Conservation (phyloP, 2,888 invertebrate genomes). For the Neoscelio sp. region DNA sequence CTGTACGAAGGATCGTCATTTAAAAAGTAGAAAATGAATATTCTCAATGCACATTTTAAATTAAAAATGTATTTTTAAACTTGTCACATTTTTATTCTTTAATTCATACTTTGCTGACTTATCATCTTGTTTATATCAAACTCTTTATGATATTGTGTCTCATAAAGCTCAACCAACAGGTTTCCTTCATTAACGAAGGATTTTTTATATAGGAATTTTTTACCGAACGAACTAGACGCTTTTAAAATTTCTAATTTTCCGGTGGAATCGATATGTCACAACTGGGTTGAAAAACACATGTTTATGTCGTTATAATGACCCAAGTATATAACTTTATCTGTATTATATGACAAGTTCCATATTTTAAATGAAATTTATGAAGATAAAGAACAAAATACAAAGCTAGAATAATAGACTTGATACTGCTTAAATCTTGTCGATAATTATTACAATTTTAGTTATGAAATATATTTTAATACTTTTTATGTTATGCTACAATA, state of each 20-base stretch:
- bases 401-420: too few relatives aligned
- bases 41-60: too few relatives aligned
- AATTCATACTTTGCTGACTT: too few relatives aligned
- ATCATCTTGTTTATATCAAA: too few relatives aligned
- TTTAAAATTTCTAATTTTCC: constrained; percentile 73
- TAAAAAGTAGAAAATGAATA: too few relatives aligned
- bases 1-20: background rate
- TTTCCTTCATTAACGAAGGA: constrained; percentile 25
- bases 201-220: constrained; percentile 40
- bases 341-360: constrained; percentile 17
- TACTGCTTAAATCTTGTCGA: too few relatives aligned
- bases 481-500: too few relatives aligned
- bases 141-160: too few relatives aligned
- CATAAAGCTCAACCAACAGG: background rate
- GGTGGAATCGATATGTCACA: constrained; percentile 59
- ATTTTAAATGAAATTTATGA: constrained; percentile 15
- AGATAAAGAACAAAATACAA: background rate
- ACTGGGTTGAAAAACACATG: constrained; percentile 18
- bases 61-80: too few relatives aligned
- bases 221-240: constrained; percentile 45
- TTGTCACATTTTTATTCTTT: too few relatives aligned
- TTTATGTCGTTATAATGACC: background rate
- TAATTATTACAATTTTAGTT: too few relatives aligned
- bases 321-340: background rate
- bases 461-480: too few relatives aligned